These are phyloP conservation scores for Drosophila repleta DNA, from an alignment of 1,140 invertebrate genomes.

Conservation along the genomic window DNA sequence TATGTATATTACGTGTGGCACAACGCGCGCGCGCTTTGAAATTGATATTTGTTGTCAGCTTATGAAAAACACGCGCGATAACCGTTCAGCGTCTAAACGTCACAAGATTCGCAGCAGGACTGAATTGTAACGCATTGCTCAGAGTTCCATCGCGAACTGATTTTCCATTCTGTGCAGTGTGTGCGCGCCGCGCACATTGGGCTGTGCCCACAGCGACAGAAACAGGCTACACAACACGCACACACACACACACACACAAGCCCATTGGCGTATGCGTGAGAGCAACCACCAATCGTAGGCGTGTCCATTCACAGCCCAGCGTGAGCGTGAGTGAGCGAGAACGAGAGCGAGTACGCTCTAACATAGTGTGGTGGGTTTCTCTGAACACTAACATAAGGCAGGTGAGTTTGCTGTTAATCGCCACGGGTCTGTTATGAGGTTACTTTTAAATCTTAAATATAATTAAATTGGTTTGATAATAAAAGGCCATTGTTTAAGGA, in stretches of 20 bases:
- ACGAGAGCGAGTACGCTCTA: constrained; percentile 9
- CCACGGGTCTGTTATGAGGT: background rate
- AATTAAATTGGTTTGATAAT: too few relatives aligned
- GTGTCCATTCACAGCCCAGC: constrained; percentile 20
- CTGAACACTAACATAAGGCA: constrained; percentile 27
- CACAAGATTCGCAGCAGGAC: constrained; percentile 83
- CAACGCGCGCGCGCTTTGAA: constrained; percentile 15
- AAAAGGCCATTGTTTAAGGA: too few relatives aligned
- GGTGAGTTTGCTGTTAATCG: constrained; percentile 9
- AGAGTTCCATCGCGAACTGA: constrained; percentile 54
- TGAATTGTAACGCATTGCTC: constrained; percentile 63
- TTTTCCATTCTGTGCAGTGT: constrained; percentile 30
- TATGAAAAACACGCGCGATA: constrained; percentile 52
- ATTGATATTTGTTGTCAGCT: constrained; percentile 33
- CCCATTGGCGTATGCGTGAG: background rate
- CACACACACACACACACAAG: too few relatives aligned
- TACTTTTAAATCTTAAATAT: background rate
- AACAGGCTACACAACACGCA: constrained; percentile 29
- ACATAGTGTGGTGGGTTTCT: constrained; percentile 32
- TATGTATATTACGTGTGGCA: constrained; percentile 13
- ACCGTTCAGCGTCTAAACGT: constrained; percentile 69
- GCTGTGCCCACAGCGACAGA: constrained; percentile 16
- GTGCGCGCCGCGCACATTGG: constrained; percentile 28
- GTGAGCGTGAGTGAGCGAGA: constrained; percentile 2
- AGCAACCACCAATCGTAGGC: constrained; percentile 45